Evolutionary conservation across 2,888 invertebrate species (phyloP), one percentile per base, ranked within the genome.

Genomic region (Scaeva pyrastri): DNA sequence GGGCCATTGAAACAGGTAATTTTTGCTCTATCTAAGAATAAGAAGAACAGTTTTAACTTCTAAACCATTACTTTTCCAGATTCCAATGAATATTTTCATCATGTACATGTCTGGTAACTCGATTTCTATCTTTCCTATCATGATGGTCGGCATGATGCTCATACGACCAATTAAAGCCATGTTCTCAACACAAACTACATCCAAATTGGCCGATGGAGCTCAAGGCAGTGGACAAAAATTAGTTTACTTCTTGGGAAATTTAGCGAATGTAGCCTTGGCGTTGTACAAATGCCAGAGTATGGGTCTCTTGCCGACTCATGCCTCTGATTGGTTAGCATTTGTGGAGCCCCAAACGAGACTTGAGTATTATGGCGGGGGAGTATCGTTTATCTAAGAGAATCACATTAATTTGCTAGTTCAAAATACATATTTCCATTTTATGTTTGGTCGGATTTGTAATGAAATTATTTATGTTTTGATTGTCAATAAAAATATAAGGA

Each of bases 31-130:
- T 4, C 2, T 11, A 12, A n/a, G n/a, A n/a, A n/a, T n/a, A n/a
- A n/a, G n/a, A n/a, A n/a, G n/a, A n/a, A n/a, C n/a, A n/a, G n/a
- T n/a, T n/a, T n/a, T 12, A 1, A 14, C 1, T 41, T 11, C n/a
- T n/a, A 11, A 50, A 55, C 0, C 10, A 36, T 64, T 21, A n/a
- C n/a, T 12, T 31, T 79, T 84, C 0, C 73, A 93, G 92, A 91
- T 97, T 88, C 99, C 99, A 0, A 99, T 99, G 99, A 99, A 99
- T 93, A 94, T 99, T 86, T 98, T 99, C 92, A 98, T 99, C 82
- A 99, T 99, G 98, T 99, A 99, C 93, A 99, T 99, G 99, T 98
- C 99, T 72, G 99, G 99, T 19, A 99, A 98, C 92, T 98, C 99
- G 0, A 99, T 99, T 90, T 99, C 99, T 0, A 99, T 99, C 90